phyloP scores from a whole-genome alignment of 2,888 invertebrate species.

The Monoplex corrugatus region DNA sequence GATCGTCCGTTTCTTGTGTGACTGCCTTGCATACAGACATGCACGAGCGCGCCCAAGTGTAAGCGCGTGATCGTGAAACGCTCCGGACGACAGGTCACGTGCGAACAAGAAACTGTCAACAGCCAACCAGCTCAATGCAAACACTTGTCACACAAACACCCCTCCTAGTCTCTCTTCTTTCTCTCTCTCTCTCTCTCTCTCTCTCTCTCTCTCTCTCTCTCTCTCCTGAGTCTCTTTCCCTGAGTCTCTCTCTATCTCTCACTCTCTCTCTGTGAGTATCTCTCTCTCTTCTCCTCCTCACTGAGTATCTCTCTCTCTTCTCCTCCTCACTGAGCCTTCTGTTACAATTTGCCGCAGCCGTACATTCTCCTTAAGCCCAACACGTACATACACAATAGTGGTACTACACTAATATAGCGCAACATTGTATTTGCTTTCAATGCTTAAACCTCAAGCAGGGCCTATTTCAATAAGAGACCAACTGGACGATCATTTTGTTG shows the following conservation, averaged over 20 bases:
- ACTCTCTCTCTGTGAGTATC: neutral
- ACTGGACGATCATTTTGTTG: no score
- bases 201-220: neutral
- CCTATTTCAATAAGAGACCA: no score
- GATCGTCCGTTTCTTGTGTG: no score
- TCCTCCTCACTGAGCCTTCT: neutral
- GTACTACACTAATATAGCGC: no score
- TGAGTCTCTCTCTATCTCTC: neutral
- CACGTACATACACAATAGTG: no score
- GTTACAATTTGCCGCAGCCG: no score
- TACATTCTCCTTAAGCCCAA: no score
- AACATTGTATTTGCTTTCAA: no score
- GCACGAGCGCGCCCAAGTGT: neutral
- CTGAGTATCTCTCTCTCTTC: neutral
- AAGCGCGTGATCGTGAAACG: neutral
- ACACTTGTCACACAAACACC: neutral
- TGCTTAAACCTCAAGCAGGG: no score
- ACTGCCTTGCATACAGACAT: neutral
- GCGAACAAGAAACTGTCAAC: neutral
- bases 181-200: neutral
- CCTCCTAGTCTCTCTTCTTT: neutral
- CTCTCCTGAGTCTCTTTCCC: neutral
- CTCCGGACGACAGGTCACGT: neutral
- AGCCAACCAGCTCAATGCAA: neutral
- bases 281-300: neutral